These are phyloP conservation scores for Chelonia mydas DNA, from an alignment of 2,797 vertebrate species.

Conservation along the genomic window DNA sequence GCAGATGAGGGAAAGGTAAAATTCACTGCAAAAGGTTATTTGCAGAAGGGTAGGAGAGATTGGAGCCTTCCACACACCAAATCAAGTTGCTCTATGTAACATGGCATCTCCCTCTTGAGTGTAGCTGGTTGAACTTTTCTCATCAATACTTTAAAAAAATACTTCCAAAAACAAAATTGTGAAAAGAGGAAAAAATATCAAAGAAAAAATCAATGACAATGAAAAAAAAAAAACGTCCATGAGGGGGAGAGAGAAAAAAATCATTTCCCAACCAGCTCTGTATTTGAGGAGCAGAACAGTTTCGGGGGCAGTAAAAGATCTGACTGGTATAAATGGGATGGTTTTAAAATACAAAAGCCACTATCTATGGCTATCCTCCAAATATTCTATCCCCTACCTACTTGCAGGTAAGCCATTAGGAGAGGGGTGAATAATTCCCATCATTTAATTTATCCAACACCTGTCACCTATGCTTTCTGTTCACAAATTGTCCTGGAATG, in stretches of 20 bases:
- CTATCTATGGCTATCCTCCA: background rate
- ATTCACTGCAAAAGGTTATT: background rate
- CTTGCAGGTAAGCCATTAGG: background rate
- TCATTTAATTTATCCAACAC: background rate
- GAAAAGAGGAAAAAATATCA: background rate
- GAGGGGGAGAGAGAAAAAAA: background rate
- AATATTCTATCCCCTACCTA: background rate
- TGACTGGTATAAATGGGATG: background rate
- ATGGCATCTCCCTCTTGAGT: background rate
- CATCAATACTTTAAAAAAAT: background rate
- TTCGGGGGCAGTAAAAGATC: background rate
- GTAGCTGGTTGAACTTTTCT: background rate
- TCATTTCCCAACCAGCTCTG: background rate
- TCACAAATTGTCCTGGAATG: background rate
- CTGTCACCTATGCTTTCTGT: background rate
- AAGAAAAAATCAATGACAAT: background rate
- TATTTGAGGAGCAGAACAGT: background rate
- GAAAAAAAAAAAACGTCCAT: background rate
- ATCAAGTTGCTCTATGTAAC: background rate
- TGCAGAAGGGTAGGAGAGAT: background rate
- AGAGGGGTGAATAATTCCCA: background rate
- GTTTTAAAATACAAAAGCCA: background rate
- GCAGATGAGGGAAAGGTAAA: background rate
- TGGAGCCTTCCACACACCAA: background rate
- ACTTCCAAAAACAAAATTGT: background rate